Evolutionary conservation across 2,797 vertebrate genomes (phyloP).

Genomic region (Coregonus suidteri): DNA sequence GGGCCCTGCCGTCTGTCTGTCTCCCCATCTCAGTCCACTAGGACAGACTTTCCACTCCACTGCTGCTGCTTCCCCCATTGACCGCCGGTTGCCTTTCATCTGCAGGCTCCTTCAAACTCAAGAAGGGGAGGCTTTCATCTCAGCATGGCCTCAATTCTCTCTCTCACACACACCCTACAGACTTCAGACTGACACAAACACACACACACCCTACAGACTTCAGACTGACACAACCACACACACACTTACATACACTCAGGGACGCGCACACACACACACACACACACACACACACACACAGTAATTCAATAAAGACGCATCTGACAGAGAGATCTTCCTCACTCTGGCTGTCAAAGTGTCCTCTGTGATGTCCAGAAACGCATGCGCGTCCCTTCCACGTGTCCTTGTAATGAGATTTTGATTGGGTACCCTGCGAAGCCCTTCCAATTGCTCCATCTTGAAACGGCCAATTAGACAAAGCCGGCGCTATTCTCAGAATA

Average conservation of each 20-base stretch:
- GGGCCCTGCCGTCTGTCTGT: no score
- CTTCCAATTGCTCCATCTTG: conserved; percentile 22
- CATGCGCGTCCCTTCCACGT: neutral
- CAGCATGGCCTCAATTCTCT: neutral
- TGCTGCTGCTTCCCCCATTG: neutral
- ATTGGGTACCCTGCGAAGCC: conserved; percentile 25
- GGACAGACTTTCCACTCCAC: neutral
- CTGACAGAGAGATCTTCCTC: neutral
- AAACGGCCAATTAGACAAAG: conserved; percentile 48
- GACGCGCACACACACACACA: neutral
- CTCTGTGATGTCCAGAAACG: neutral
- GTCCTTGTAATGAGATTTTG: conserved; percentile 15
- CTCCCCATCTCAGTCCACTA: no score
- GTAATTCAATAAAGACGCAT: neutral
- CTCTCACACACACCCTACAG: neutral
- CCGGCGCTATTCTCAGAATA: conserved; percentile 27
- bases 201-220: neutral
- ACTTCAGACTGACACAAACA: neutral
- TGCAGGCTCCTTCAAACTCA: conserved; percentile 19
- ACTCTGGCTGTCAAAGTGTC: no score
- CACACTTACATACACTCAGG: neutral
- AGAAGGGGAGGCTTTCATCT: conserved; percentile 36
- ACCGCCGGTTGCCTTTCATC: neutral
- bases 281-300: neutral
- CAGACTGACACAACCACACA: neutral